Conservation (phyloP, 2,113 vertebrate species). For the Craseonycteris thonglongyai region DNA sequence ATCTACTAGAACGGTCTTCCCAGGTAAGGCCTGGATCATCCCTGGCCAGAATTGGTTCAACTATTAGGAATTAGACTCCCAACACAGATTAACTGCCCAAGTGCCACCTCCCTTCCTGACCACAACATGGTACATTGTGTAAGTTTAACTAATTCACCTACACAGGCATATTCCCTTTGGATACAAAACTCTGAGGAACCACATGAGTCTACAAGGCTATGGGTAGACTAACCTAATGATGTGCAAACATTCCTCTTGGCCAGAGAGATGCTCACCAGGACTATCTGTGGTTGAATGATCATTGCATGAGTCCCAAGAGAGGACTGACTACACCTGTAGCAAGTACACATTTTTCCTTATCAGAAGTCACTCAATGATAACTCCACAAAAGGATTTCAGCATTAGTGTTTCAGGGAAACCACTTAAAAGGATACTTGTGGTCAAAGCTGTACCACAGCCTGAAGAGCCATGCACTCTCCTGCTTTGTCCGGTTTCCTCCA, state of each 20-base stretch:
- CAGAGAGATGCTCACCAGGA: not conserved
- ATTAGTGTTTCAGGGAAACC: not conserved
- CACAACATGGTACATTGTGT: not conserved
- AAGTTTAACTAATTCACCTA: slow-evolving; percentile 18
- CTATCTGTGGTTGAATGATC: not conserved
- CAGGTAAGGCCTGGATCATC: not conserved
- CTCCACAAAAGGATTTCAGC: not conserved
- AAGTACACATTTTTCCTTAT: not conserved
- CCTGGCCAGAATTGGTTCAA: not conserved
- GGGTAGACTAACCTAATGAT: not conserved
- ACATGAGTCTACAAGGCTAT: not conserved
- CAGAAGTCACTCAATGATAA: not conserved
- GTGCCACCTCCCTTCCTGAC: not conserved
- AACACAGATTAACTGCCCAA: not conserved
- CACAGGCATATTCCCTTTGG: not conserved
- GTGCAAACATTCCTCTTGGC: not conserved
- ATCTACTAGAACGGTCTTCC: not conserved
- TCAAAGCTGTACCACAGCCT: slow-evolving; percentile 98
- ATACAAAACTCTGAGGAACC: not conserved
- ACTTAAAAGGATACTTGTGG: slow-evolving; percentile 96
- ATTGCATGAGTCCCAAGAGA: not conserved
- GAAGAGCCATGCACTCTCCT: slow-evolving; percentile 98
- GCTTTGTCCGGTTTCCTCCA: slow-evolving; percentile 90
- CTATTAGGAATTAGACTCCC: not conserved
- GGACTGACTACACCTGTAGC: not conserved